Evolutionary conservation across 2,797 vertebrate species (phyloP), one percentile per base, ranked within the genome.

Genomic region (Sylvia borin): DNA sequence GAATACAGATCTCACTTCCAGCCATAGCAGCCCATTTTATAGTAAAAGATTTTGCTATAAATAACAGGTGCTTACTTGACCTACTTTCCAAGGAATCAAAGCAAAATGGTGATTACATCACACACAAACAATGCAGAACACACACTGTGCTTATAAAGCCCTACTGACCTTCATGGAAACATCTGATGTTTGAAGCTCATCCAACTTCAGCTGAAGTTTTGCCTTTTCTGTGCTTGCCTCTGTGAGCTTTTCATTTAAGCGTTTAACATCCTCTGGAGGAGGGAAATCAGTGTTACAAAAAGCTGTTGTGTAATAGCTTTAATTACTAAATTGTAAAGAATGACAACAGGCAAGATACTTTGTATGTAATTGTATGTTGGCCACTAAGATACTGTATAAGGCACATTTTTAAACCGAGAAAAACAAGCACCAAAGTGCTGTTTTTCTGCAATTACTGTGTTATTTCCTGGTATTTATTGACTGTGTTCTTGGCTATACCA

Each of bases 131-230:
- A 54, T 22, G 34, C 58, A 91, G 11, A 65, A 54, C 16, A 71
- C 36, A 2, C 4, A 32, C 6, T 11, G 25, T 1, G 4, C 16
- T 81, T 6, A 31, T 1, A 20, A 60, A 84, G 26, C 16, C 74
- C 50, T 81, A 40, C 97, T 97, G 77, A 99, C 99, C 98, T 99
- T 99, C 77, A 99, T 98, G 64, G 99, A 99, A 89, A 99, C 98
- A 97, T 99, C 99, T 54, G 99, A 98, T 36, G 98, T 97, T 96
- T 99, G 99, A 70, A 99, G 98, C 42, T 99, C 99, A 96, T 99
- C 99, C 66, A 99, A 5, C 90, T 99, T 99, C 92, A 99, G 96
- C 93, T 99, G 98, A 86, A 99, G 97, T 61, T 99, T 97, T 93
- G 99, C 97, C 91, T 99, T 99, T 72, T 98, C 98, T 48, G 98